Conservation (phyloP, 2,797 vertebrate species). For the Urophycis tenuis region DNA sequence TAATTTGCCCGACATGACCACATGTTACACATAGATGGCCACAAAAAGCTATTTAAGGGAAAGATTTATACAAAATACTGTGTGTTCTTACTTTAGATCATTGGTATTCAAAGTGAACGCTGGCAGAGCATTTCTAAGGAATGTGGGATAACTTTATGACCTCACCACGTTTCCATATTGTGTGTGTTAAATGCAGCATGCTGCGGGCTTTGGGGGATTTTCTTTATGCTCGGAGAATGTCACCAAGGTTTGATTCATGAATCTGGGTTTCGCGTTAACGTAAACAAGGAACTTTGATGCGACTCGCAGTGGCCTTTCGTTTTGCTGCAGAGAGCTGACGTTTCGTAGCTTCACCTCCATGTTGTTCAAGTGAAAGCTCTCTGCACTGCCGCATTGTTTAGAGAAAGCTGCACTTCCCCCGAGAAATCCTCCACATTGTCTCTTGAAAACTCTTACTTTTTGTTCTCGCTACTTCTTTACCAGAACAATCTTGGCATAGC, state of each 20-base stretch:
- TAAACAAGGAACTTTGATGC: too few species aligned
- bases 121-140: too few species aligned
- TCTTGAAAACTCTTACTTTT: background rate
- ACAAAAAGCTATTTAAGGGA: too few species aligned
- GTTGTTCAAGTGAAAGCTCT: background rate
- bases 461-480: conserved; percentile 26
- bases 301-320: background rate
- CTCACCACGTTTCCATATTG: too few species aligned
- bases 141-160: too few species aligned
- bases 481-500: conserved; percentile 40
- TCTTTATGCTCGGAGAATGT: background rate
- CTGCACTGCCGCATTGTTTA: background rate
- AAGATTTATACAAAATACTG: too few species aligned
- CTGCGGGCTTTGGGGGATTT: background rate
- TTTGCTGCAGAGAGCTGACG: background rate
- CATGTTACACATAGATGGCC: too few species aligned
- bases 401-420: background rate
- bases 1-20: too few species aligned
- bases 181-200: too few species aligned
- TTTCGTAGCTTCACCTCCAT: background rate
- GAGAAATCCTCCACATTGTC: background rate
- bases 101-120: too few species aligned
- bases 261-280: background rate
- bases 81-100: too few species aligned
- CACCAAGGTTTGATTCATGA: background rate